Evolutionary conservation across 2,113 vertebrate species (phyloP).

Genomic region (Pachyramphus minor): DNA sequence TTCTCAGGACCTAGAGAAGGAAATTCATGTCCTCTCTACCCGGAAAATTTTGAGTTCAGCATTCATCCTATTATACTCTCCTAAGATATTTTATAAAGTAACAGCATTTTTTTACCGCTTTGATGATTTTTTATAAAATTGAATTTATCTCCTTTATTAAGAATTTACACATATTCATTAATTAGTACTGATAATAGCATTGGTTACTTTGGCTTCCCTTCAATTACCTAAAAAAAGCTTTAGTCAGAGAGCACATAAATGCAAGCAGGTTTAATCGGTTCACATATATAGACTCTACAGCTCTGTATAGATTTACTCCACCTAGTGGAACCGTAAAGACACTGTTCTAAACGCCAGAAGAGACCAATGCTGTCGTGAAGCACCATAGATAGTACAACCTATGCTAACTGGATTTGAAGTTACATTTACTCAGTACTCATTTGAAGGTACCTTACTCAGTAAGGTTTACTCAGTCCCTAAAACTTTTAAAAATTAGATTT

Average conservation of each 20-base stretch:
- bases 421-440: not conserved
- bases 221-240: not conserved
- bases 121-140: not conserved
- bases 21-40: not conserved
- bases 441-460: no score
- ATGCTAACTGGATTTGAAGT: not conserved
- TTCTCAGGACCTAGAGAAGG: not conserved
- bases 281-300: not conserved
- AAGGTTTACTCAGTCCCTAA: not conserved
- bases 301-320: not conserved
- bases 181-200: not conserved
- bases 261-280: not conserved
- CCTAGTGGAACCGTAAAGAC: not conserved
- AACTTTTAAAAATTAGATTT: not conserved
- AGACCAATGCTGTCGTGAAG: not conserved
- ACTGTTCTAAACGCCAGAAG: not conserved
- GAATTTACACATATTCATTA: not conserved
- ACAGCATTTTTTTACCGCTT: not conserved
- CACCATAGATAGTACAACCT: rapidly evolving
- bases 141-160: not conserved
- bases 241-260: not conserved
- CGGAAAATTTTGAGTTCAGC: not conserved
- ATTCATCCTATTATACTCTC: not conserved
- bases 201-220: not conserved
- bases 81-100: not conserved